phyloP scores from a whole-genome alignment of 2,797 vertebrate species.

The Sternotherus odoratus region DNA sequence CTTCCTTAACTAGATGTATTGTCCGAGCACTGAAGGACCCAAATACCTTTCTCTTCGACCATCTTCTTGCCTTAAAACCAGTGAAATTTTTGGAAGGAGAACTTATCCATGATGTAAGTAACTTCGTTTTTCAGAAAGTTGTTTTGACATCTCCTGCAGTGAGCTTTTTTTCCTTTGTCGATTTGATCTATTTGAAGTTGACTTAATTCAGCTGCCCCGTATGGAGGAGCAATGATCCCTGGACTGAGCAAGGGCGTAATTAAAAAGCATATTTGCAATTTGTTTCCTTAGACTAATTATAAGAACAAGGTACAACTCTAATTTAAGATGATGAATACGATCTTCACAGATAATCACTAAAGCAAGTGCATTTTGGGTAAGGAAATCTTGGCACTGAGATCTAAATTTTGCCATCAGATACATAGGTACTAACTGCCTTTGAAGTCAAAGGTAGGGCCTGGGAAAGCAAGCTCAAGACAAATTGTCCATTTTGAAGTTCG shows the following conservation, averaged over 20 bases:
- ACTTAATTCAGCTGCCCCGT: not conserved
- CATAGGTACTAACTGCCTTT: not conserved
- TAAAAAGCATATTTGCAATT: not conserved
- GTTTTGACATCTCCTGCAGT: not conserved
- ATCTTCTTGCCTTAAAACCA: constrained; percentile 96
- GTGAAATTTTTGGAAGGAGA: constrained; percentile 99
- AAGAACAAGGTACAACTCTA: not conserved
- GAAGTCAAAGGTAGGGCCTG: not conserved
- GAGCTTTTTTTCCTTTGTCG: not conserved
- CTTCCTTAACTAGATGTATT: constrained; percentile 88
- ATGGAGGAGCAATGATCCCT: not conserved
- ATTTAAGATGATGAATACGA: not conserved
- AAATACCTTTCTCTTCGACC: constrained; percentile 97
- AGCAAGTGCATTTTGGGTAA: not conserved
- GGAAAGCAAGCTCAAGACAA: not conserved
- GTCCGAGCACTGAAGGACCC: constrained; percentile 97
- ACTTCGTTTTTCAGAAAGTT: not conserved
- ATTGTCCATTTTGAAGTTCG: not conserved
- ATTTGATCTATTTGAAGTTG: not conserved
- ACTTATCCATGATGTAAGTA: constrained; percentile 98
- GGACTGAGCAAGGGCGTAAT: not conserved
- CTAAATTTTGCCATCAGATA: not conserved
- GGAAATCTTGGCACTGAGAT: not conserved
- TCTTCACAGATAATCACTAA: not conserved
- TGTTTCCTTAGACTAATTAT: not conserved